Conservation (phyloP, 2,888 invertebrate species). For the Caenorhabditis sp. region DNA sequence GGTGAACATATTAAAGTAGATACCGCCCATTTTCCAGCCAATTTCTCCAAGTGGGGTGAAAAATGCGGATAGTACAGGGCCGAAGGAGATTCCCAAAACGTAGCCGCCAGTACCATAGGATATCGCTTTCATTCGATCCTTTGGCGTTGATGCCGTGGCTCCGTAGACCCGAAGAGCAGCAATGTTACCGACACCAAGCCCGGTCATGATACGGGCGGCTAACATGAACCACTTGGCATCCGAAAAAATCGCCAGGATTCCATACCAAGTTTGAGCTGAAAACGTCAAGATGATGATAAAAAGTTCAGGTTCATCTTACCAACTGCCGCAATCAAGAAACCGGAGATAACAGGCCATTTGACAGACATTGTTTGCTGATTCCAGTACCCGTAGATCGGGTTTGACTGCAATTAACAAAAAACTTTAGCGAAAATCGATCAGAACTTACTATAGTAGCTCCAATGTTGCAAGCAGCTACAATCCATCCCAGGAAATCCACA, state of each 20-base stretch:
- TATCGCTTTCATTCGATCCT: constrained; percentile 69
- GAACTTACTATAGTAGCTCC: constrained; percentile 44
- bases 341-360: constrained; percentile 58
- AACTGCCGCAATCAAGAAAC: constrained; percentile 55
- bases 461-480: constrained; percentile 46
- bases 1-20: constrained; percentile 67
- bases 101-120: constrained; percentile 69
- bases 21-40: constrained; percentile 40
- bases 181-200: constrained; percentile 69
- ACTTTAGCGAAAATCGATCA: too few species aligned
- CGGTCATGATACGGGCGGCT: constrained; percentile 58
- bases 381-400: constrained; percentile 69
- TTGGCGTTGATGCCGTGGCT: constrained; percentile 66
- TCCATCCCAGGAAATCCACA: constrained; percentile 49
- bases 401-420: constrained; percentile 38
- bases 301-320: constrained; percentile 6
- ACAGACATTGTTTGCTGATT: constrained; percentile 66
- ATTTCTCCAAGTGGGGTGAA: constrained; percentile 68
- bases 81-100: constrained; percentile 69
- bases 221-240: constrained; percentile 68
- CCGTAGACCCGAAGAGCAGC: constrained; percentile 67
- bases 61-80: constrained; percentile 67
- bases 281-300: too few species aligned
- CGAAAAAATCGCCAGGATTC: constrained; percentile 25
- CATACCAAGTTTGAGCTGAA: constrained; percentile 43